Percentiles rank a stretch among this genome's conserved stretches.
phyloP scores from a whole-genome alignment of 2,113 vertebrate species.

The Microcebus jonahi region DNA sequence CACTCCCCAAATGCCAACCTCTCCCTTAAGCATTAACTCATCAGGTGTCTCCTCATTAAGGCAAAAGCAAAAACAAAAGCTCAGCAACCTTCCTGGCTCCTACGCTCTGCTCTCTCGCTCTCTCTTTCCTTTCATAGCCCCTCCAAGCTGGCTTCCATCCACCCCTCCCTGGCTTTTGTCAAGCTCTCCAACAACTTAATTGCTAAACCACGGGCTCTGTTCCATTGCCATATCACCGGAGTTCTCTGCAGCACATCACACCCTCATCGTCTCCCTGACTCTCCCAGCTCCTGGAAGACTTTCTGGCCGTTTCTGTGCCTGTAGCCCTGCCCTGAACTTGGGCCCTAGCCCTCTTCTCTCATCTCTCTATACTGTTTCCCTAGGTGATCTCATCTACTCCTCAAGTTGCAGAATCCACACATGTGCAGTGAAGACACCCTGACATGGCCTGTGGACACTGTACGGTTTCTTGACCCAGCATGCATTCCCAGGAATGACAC shows the following conservation, averaged over 20 bases:
- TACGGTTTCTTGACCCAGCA: not conserved
- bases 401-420: not conserved
- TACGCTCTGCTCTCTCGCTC: not conserved
- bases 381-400: not conserved
- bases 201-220: not conserved
- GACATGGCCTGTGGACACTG: accelerated
- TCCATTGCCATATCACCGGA: not conserved
- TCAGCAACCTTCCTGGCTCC: not conserved
- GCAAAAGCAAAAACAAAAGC: not conserved
- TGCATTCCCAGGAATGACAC: not conserved
- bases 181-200: not conserved
- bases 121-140: not conserved
- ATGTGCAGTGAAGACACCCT: not conserved
- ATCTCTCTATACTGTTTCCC: not conserved
- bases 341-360: not conserved
- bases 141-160: not conserved
- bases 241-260: not conserved
- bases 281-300: not conserved
- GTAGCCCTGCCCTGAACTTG: not conserved
- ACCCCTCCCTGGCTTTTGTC: not conserved
- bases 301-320: not conserved
- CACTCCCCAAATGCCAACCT: not conserved
- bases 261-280: not conserved
- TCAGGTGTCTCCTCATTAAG: not conserved
- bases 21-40: not conserved